Base-by-base conservation (phyloP, 2,113 vertebrate genomes). In the Anoura caudifer region DNA sequence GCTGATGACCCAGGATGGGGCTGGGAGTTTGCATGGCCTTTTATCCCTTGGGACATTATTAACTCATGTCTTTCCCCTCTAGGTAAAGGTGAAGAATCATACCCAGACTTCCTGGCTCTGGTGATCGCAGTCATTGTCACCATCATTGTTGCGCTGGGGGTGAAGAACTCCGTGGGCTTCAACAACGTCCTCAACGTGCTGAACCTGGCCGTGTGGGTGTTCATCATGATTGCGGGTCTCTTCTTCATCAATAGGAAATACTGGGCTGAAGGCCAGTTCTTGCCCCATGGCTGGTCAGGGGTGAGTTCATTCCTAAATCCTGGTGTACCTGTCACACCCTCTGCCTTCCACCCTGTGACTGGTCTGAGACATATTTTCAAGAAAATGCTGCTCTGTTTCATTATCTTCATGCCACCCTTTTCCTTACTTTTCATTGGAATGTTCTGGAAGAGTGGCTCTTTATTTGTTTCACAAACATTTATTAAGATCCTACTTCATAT, bases 271-370 rank as follows among this genome's bases (percentile, higher is more conserved):
- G 99, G 99, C 47, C 98, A 98, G 7, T 99, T 99, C 97, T 98
- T 99, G 97, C 99, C 99, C 0, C 99, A 99, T 0, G 99, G 99
- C 97, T 99, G 99, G 99, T 99, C 99, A 0, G 99, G 99, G 99
- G 99, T 99, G 98, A 99, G 99, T 98, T 63, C 38, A 65, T 52
- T 54, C 93, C 0, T 43, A 9, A 38, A 69, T 38, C 41, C 70
- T 15, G 5, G 0, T 20, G 4, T 3, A 56, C 52, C 82, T 81
- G 16, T n/a, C 28, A 5, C 73, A 50, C 0, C 2, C n/a, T 61
- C 52, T 28, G 26, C 65, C 69, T 83, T 31, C 65, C 43, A 28
- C 31, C 11, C 13, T 14, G 28, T 15, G 28, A 38, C n/a, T 2
- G 12, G 1, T 65, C 24, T 76, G n/a, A 86, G 52, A 87, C 9